Evolutionary conservation across 1,140 invertebrate species (phyloP).

Genomic region (Magallana angulata): DNA sequence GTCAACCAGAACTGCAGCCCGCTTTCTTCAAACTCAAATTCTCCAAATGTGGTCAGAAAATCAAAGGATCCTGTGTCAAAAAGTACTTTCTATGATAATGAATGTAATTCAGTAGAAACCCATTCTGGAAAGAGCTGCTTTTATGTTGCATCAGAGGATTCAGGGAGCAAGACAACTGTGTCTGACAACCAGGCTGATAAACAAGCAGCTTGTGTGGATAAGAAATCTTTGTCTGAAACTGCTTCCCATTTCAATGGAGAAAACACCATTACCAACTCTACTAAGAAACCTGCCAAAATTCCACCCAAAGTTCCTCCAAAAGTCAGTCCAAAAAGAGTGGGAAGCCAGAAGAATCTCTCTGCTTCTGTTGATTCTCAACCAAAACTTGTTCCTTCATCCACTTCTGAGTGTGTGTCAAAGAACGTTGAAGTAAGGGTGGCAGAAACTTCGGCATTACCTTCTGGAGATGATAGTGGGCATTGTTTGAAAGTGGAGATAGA

Average conservation of each 20-base stretch:
- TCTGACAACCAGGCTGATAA: background rate
- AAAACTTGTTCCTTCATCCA: background rate
- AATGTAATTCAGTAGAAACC: background rate
- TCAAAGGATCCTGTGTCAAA: background rate
- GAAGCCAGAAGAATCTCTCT: conserved; percentile 37
- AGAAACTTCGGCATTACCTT: background rate
- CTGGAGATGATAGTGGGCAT: conserved; percentile 14
- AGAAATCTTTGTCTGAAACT: background rate
- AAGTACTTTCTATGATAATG: background rate
- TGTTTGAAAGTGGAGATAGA: conserved; percentile 23
- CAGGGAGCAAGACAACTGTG: background rate
- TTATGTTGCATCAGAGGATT: background rate
- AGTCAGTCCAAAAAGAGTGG: conserved; percentile 35
- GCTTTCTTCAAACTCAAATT: background rate
- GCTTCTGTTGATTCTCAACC: conserved; percentile 16
- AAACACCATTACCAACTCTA: conserved; percentile 26
- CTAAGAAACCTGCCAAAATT: conserved; percentile 25
- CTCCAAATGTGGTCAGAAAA: conserved; percentile 8
- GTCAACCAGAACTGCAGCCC: background rate
- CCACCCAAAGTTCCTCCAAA: conserved; percentile 43
- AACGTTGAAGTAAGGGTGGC: background rate
- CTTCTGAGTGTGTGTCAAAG: background rate
- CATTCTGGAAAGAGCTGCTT: background rate
- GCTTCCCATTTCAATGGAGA: background rate
- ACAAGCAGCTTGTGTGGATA: background rate